Base-by-base conservation (phyloP, 2,113 vertebrate species). In the Thalassarche chlororhynchos region DNA sequence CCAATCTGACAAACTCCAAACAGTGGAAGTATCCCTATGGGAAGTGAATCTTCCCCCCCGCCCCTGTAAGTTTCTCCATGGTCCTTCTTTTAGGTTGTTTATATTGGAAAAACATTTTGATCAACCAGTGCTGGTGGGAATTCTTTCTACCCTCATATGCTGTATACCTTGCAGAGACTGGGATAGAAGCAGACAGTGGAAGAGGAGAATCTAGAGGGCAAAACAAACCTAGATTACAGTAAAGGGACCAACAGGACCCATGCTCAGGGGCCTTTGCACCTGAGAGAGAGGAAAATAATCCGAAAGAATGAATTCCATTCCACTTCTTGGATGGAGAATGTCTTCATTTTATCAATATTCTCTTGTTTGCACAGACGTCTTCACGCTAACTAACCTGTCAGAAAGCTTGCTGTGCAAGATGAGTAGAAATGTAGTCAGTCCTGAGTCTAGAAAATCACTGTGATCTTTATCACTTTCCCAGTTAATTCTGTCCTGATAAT, bases 51-150 rank as follows among this genome's bases (percentile, higher is more conserved):
- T 38, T 38, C 23, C 24, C 12, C 19, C 19, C n/a, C n/a, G 8
- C 38, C 38, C 38, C 23, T 12, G 0, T n/a, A 8, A 38, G 12
- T 46, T 72, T 92, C 4, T 11, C 9, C 0, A 0, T 42, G 34
- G 6, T 54, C 11, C 8, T 92, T 84, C 31, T 62, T 72, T 49
- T 70, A 61, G 1, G 3, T 42, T 78, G 24, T 21, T 89, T 57
- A 47, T 21, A 9, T 23, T 68, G 32, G 65, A 81, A 96, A 93
- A 76, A 3, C 14, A 29, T 89, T 91, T 84, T 89, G 29, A 84
- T 31, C 29, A 57, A 25, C 7, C 17, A 31, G 6, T n/a, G 29
- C 58, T 64, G 12, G 18, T 75, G 23, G 31, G 25, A 82, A 78
- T 69, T 68, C 47, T 89, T 87, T 69, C 81, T 89, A 8, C 20